Base-by-base conservation (phyloP, 2,888 invertebrate genomes). In the Isotomurus palustris region DNA sequence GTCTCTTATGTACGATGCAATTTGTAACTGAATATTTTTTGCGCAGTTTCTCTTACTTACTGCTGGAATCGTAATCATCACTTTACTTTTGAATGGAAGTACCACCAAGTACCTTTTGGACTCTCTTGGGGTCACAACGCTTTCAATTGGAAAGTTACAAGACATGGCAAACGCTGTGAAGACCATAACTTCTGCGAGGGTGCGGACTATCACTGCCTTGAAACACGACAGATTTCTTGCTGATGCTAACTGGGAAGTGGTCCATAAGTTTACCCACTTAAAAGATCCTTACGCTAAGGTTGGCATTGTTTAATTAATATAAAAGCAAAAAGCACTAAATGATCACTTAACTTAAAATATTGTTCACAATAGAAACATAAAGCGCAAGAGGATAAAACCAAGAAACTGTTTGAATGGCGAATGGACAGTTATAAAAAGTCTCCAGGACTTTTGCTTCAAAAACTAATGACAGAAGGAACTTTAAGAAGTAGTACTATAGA, bases 171-270 rank as follows among this genome's bases (percentile, higher is more conserved):
- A 80, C 63, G 80, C 81, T 53, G 79, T 81, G 12, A 79, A 78
- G 62, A 75, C 79, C 1, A 73, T 81, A 53, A 78, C 77, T 74
- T 67, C 74, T 55, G 79, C 79, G 2, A 73, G 79, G 21, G 78
- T 79, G 51, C 73, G 80, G 2, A 79, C 81, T 6, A 76, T 82
- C 10, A 80, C 79, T 2, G 80, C 82, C 75, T 73, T 82, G 56
- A 82, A 82, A 72, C 81, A 81, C 77, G 82, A 83, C 69, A 81
- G 82, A 72, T 83, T 83, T 72, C 73, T 84, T 3, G 81, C 82
- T 44, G 83, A 83, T 73, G 81, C 82, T 35, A 82, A 84, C 67
- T 84, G 84, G 84, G 76, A 80, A 52, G 71, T 81, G 25, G 83
- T 84, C 0, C 77, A 80, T 41, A 76, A 74, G 67, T 78, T 79